Evolutionary conservation across 2,888 invertebrate genomes (phyloP), one percentile per base, ranked within the genome.

Genomic region (Harpalus rubripes): DNA sequence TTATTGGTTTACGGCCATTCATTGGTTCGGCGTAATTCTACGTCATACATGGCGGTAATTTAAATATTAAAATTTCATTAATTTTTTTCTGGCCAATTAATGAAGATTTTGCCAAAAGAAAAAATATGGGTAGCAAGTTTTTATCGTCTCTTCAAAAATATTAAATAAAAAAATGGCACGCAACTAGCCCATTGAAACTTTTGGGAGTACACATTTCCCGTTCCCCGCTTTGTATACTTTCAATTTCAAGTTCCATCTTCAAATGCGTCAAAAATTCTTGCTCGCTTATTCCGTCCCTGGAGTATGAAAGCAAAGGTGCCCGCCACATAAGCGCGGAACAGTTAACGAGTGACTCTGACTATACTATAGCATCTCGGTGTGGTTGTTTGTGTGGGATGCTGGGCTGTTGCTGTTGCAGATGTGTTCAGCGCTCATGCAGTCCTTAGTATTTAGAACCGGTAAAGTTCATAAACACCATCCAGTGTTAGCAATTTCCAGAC

Each of bases 361-460:
- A 59, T 59, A 59, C 15, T 59, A 59, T 15, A 59, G 59, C 59
- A 15, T 59, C 59, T 59, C 15, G 15, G 59, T 59, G 56, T 59
- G 59, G 59, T 15, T 15, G 16, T 61, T 18, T 18, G 16, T 61
- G 59, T 63, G 63, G 18, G 63, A 22, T 63, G 22, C 12, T 22
- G 63, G 63, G 16, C 10, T 3, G 10, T 10, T 12, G 63, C 22
- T 63, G 16, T 61, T n/a, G 56, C 56, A 15, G 56, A 6, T 15
- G 12, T 56, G 56, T 56, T 8, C 15, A 56, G 56, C n/a, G 15
- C 32, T 32, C 32, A 56, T 15, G 12, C 56, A 56, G 16, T 59
- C 59, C 59, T 18, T 59, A 59, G 63, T 63, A 22, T 63, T 63
- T 22, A 26, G 63, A 63, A 63, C 63, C 63, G 63, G 63, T 63